Percentiles rank a stretch among this genome's conserved stretches.
These are phyloP conservation scores for Beaufortia kweichowensis DNA, from an alignment of 2,113 vertebrate genomes.

Conservation along the genomic window DNA sequence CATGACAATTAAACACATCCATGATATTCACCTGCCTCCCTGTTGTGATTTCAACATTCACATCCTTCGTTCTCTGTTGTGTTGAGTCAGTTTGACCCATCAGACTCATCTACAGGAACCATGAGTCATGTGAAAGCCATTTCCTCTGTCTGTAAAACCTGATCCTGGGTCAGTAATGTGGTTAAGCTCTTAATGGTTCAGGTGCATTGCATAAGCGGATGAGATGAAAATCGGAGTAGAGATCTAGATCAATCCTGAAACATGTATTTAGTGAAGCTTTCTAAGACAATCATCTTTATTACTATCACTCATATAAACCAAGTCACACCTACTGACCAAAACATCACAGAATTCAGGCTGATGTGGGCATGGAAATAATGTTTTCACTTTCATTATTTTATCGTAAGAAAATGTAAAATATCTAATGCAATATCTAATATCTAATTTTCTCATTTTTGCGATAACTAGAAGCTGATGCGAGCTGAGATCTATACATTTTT, in stretches of 20 bases:
- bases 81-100: neutral
- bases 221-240: neutral
- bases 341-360: no score
- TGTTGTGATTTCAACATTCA: neutral
- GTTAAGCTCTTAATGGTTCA: conserved; percentile 6
- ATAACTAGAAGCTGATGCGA: no score
- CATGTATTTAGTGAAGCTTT: no score
- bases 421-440: no score
- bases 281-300: neutral
- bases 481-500: no score
- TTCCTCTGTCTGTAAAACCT: neutral
- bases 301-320: neutral
- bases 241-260: neutral
- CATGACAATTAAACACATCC: no score
- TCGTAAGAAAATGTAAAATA: no score
- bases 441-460: no score
- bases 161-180: conserved; percentile 19
- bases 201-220: neutral
- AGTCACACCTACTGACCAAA: no score
- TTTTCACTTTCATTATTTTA: no score
- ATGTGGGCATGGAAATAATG: no score
- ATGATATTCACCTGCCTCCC: no score
- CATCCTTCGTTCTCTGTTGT: neutral
- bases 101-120: conserved; percentile 21
- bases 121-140: neutral